These are phyloP conservation scores for Pantherophis guttatus DNA, from an alignment of 2,113 vertebrate species.

Conservation along the genomic window DNA sequence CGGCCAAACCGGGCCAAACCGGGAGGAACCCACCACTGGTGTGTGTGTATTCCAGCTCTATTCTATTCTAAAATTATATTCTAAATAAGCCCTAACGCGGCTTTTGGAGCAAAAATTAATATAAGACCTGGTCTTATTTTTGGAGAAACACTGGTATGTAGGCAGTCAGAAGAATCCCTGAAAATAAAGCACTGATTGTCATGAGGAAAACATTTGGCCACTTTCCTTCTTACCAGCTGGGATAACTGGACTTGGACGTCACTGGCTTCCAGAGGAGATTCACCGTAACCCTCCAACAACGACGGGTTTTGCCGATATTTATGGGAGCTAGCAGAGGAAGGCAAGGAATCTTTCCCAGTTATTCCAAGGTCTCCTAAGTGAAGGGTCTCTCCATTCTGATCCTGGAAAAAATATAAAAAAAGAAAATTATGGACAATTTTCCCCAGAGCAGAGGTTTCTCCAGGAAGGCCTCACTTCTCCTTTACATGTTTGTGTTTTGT, in stretches of 20 bases:
- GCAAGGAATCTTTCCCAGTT: slow-evolving; percentile 71
- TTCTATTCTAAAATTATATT: too few species aligned
- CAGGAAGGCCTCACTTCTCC: background rate
- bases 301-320: slow-evolving; percentile 75
- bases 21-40: too few species aligned
- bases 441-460: background rate
- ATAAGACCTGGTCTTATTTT: too few species aligned
- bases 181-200: background rate
- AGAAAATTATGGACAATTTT: background rate
- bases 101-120: too few species aligned
- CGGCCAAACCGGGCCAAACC: too few species aligned
- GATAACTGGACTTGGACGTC: slow-evolving; percentile 82
- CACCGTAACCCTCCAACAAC: slow-evolving; percentile 64
- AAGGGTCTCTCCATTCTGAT: slow-evolving; percentile 86
- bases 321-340: slow-evolving; percentile 72
- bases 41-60: too few species aligned
- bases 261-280: slow-evolving; percentile 75
- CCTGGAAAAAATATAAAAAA: slow-evolving; percentile 48
- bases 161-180: background rate
- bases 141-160: too few species aligned
- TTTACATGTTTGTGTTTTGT: background rate
- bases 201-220: background rate
- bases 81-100: too few species aligned
- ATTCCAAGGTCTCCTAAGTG: slow-evolving; percentile 75
- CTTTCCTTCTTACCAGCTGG: slow-evolving; percentile 74